Evolutionary conservation across 2,797 vertebrate species (phyloP), one percentile per base, ranked within the genome.

Genomic region (Leucoraja ocellata): DNA sequence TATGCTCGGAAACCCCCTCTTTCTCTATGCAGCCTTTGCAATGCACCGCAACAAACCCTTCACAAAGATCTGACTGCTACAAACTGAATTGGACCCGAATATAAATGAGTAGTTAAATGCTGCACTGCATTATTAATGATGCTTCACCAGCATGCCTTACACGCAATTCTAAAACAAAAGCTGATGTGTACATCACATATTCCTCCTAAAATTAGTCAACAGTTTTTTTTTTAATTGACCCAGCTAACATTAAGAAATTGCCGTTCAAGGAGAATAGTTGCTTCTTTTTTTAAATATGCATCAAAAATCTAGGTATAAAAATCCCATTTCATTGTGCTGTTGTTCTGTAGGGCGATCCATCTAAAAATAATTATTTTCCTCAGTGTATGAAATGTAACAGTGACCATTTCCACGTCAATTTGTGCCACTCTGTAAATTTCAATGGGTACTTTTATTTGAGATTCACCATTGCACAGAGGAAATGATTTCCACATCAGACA

Each of bases 61-160:
- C 95, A 94, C 93, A 93, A 76, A 94, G 93, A 93, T 94, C 94
- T 94, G 91, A 77, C 94, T 94, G 93, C 6, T 94, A 94, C 93
- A 84, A 76, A 65, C 13, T 68, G 54, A 54, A 61, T 10, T 54
- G 77, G 77, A 54, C n/a, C 93, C 18, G 79, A 73, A 93, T 83
- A 81, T 8, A 76, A 81, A 93, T 7, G 54, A 93, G 93, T 94
- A 93, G 93, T 58, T 93, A 93, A 92, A 81, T 9, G 18, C 32
- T 0, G 0, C 74, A 28, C 25, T 28, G 61, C 39, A 93, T 93
- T 86, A 93, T 92, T 93, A 93, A 93, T 39, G 46, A 0, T 39
- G 9, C 77, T 84, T 78, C 25, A 4, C 21, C 71, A 74, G 90
- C 68, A 46, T 74, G 46, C 68, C 71, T 73, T 0, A 25, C 88